Evolutionary conservation across 2,113 vertebrate species (phyloP).

Genomic region (Podiceps cristatus): DNA sequence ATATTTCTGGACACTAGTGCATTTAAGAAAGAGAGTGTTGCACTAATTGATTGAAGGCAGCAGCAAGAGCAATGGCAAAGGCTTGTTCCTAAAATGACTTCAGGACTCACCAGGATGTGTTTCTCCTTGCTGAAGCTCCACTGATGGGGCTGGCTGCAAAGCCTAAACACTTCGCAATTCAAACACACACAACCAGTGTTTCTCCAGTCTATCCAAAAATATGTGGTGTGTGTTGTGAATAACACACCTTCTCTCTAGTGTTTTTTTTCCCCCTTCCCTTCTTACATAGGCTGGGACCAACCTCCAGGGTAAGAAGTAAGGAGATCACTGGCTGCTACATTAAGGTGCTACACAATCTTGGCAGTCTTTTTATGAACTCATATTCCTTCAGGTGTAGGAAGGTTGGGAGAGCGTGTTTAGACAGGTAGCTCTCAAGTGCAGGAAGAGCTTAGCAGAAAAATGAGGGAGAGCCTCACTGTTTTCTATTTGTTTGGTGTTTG

Average conservation of each 20-base stretch:
- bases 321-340: neutral
- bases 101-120: neutral
- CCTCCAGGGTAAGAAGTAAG: neutral
- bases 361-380: neutral
- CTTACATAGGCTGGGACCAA: neutral
- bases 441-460: neutral
- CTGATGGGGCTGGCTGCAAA: neutral
- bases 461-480: neutral
- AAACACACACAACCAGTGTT: neutral
- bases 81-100: neutral
- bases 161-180: neutral
- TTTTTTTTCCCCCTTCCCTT: rapidly evolving
- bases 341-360: neutral
- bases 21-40: neutral
- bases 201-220: neutral
- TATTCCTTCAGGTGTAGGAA: slow-evolving; percentile 1
- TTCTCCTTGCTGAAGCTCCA: neutral
- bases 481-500: too few species aligned
- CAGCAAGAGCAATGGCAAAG: neutral
- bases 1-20: neutral
- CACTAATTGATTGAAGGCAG: neutral
- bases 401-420: slow-evolving; percentile 9
- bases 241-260: neutral
- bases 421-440: neutral
- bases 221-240: neutral